phyloP scores from a whole-genome alignment of 2,888 invertebrate genomes.

The Ophion obscuratus region DNA sequence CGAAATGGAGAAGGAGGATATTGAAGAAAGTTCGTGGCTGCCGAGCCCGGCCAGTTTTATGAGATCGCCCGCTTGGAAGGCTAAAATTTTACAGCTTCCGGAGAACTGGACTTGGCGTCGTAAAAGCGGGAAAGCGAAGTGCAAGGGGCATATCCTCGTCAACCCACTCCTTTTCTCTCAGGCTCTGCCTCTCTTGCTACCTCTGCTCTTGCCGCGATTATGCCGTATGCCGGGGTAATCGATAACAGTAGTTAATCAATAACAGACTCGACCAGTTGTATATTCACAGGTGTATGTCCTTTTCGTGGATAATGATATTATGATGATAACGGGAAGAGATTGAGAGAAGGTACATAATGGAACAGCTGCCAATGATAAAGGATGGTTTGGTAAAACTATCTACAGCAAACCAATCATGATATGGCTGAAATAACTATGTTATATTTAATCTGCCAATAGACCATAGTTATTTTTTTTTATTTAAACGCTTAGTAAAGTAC shows the following conservation, averaged over 20 bases:
- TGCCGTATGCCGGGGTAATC: not conserved
- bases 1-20: not conserved
- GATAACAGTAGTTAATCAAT: not conserved
- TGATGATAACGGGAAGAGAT: not conserved
- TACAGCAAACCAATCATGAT: not conserved
- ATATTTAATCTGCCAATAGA: not conserved
- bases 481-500: not conserved
- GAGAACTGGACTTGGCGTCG: conserved; percentile 74
- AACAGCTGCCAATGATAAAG: not conserved
- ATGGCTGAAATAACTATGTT: not conserved
- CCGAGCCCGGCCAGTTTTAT: conserved; percentile 69
- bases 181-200: not conserved
- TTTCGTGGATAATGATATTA: not conserved
- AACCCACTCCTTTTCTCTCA: conserved; percentile 4
- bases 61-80: conserved; percentile 72
- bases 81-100: conserved; percentile 78
- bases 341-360: not conserved
- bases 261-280: not conserved
- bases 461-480: not conserved
- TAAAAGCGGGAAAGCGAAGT: conserved; percentile 69
- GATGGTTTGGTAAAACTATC: not conserved
- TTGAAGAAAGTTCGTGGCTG: conserved; percentile 32
- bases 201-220: not conserved
- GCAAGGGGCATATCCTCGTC: conserved; percentile 2
- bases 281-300: not conserved